A percentile compares a stretch with the other conserved stretches of the same genome.
phyloP scores from a whole-genome alignment of 2,797 vertebrate species.

The Borostomias antarcticus region DNA sequence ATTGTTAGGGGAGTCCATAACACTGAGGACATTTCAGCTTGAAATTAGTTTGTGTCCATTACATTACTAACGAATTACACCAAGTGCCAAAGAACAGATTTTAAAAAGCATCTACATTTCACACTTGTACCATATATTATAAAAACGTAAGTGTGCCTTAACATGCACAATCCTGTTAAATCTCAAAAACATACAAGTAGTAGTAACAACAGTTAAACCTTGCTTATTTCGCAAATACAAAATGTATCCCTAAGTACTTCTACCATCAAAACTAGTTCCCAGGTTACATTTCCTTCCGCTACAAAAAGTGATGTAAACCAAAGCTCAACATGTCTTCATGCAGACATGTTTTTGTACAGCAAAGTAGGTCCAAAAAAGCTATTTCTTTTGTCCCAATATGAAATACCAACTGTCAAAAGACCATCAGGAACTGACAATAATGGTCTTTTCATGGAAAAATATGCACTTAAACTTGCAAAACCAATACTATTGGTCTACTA shows the following conservation, averaged over 20 bases:
- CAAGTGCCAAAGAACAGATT: conserved; percentile 32
- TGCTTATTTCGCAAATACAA: conserved; percentile 10
- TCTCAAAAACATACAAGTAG: conserved; percentile 36
- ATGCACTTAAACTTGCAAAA: neutral
- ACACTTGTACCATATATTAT: conserved; percentile 2
- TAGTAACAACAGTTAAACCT: conserved; percentile 4
- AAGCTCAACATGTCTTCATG: neutral
- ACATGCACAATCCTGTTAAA: conserved; percentile 18
- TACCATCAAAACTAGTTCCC: conserved; percentile 4
- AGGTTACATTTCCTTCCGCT: neutral
- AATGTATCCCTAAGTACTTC: too few species aligned
- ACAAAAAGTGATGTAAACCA: neutral
- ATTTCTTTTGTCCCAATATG: neutral
- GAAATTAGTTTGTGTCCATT: neutral
- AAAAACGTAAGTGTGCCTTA: neutral
- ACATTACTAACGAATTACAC: conserved; percentile 12
- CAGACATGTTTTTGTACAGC: neutral
- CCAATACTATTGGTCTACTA: neutral
- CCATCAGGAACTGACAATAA: neutral
- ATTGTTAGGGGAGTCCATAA: neutral
- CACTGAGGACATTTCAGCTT: neutral
- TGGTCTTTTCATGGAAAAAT: neutral
- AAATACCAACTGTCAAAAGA: neutral
- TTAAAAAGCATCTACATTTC: conserved; percentile 1
- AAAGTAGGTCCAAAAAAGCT: too few species aligned